Percentiles rank a stretch among this genome's conserved stretches.
phyloP scores from a whole-genome alignment of 92 coral and sea anemone genomes.

The Porites cylindrica region DNA sequence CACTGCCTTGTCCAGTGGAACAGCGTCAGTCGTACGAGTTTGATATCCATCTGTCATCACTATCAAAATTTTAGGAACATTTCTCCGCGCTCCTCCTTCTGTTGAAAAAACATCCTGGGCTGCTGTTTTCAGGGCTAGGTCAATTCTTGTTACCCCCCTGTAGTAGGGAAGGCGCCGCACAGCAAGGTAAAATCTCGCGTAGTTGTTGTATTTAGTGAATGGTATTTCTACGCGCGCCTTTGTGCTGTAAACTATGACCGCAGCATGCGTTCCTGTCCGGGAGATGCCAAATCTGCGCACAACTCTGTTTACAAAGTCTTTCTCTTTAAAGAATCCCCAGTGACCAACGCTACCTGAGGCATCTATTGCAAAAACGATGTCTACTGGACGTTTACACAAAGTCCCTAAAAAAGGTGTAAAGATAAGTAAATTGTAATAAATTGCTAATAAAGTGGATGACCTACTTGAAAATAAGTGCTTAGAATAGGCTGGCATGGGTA shows the following conservation, averaged over 20 bases:
- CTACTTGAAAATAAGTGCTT: no score
- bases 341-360: slow-evolving; percentile 76
- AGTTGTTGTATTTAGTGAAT: slow-evolving; percentile 25
- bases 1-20: slow-evolving; percentile 71
- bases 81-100: slow-evolving; percentile 40
- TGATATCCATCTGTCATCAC: slow-evolving; percentile 85
- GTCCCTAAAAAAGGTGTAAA: slow-evolving; percentile 35
- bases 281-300: slow-evolving; percentile 66
- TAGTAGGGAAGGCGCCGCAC: slow-evolving; percentile 64
- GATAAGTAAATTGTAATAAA: background rate
- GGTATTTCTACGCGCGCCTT: slow-evolving; percentile 48
- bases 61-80: slow-evolving; percentile 76
- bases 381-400: slow-evolving; percentile 63
- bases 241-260: slow-evolving; percentile 77
- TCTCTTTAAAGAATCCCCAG: slow-evolving; percentile 66
- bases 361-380: slow-evolving; percentile 80
- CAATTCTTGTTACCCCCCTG: slow-evolving; percentile 77
- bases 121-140: slow-evolving; percentile 71
- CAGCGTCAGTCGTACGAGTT: slow-evolving; percentile 43
- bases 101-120: slow-evolving; percentile 34
- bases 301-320: slow-evolving; percentile 59
- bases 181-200: slow-evolving; percentile 42
- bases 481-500: no score
- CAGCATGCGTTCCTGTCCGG: slow-evolving; percentile 69
- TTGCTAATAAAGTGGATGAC: no score